Evolutionary conservation across 2,888 invertebrate genomes (phyloP).

Genomic region (Eupithecia centaureata): DNA sequence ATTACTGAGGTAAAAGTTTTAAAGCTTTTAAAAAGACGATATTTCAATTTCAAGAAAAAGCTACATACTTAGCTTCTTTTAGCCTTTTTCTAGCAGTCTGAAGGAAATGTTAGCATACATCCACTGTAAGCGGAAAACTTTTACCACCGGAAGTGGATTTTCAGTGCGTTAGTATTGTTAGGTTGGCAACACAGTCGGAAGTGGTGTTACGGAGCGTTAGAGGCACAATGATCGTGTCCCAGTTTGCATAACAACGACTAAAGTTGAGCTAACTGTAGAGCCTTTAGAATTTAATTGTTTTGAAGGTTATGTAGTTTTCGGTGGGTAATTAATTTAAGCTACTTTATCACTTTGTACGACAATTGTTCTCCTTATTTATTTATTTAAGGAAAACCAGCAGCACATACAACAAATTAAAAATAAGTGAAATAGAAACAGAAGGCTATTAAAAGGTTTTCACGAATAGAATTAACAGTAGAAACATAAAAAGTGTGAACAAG

Average conservation of each 20-base stretch:
- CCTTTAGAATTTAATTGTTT: slow-evolving; percentile 20
- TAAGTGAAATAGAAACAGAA: too few species aligned
- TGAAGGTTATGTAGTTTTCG: slow-evolving; percentile 7
- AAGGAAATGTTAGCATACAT: neutral
- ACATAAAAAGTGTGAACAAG: too few species aligned
- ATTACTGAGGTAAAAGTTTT: too few species aligned
- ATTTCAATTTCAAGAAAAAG: neutral
- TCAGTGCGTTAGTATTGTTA: slow-evolving; percentile 44
- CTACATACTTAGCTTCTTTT: neutral
- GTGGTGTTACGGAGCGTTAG: slow-evolving; percentile 53
- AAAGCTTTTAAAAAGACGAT: neutral
- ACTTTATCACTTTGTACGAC: neutral
- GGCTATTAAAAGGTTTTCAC: too few species aligned
- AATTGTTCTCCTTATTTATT: neutral
- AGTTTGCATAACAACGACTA: slow-evolving; percentile 49
- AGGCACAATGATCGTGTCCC: slow-evolving; percentile 51
- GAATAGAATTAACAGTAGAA: too few species aligned
- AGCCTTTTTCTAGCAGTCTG: neutral
- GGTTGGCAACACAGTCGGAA: slow-evolving; percentile 46
- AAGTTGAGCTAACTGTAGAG: slow-evolving; percentile 24
- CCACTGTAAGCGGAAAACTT: slow-evolving; percentile 26
- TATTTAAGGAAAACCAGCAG: too few species aligned
- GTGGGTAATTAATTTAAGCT: slow-evolving; percentile 1
- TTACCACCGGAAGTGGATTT: slow-evolving; percentile 41
- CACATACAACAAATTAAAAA: too few species aligned